Conservation (phyloP, 2,113 vertebrate species). For the Chunga burmeisteri region DNA sequence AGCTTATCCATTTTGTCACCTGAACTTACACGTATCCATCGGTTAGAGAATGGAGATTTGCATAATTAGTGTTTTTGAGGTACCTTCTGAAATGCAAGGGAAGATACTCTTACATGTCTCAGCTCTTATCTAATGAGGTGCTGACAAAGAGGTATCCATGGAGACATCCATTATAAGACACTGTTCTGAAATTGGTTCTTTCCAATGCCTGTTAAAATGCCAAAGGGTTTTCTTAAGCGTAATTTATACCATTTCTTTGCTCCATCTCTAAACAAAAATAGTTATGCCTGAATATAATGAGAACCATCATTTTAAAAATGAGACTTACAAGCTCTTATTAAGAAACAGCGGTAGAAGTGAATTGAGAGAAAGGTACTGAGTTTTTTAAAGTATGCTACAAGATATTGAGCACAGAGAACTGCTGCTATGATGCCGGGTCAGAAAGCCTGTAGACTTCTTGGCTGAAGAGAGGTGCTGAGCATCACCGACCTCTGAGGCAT, state of each 20-base stretch:
- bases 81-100: slow-evolving; percentile 22
- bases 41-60: slow-evolving; percentile 19
- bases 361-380: neutral
- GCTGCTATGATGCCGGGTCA: neutral
- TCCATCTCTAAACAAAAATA: slow-evolving; percentile 27
- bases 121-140: slow-evolving; percentile 41
- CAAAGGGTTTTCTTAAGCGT: slow-evolving; percentile 36
- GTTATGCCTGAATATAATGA: neutral
- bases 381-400: neutral
- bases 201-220: slow-evolving; percentile 33
- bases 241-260: slow-evolving; percentile 8
- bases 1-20: neutral
- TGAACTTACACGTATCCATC: neutral
- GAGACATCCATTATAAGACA: slow-evolving; percentile 43
- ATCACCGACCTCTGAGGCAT: neutral
- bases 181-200: slow-evolving; percentile 28
- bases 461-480: neutral
- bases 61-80: slow-evolving; percentile 50
- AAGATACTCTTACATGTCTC: neutral
- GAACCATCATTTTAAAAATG: neutral
- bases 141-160: slow-evolving; percentile 61
- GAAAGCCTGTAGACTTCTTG: neutral
- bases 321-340: neutral
- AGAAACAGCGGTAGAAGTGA: neutral
- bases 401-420: neutral